These are phyloP conservation scores for Danionella dracula DNA, from an alignment of 2,797 vertebrate species.

Conservation along the genomic window DNA sequence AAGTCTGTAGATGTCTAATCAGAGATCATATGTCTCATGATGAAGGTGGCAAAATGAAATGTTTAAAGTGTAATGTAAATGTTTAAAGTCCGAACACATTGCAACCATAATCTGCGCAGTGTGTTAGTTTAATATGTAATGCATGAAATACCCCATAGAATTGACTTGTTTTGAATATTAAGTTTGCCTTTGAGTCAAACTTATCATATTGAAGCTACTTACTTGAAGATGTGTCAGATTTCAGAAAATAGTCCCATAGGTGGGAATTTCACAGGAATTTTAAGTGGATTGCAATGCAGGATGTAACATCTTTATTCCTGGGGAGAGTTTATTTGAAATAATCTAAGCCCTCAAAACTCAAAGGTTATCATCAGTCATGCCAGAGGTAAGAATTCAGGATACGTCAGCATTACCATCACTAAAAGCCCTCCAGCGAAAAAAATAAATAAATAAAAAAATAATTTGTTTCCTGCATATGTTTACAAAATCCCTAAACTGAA, in stretches of 20 bases:
- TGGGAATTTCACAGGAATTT: conserved; percentile 28
- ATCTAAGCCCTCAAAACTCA: conserved; percentile 21
- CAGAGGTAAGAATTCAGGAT: conserved; percentile 9
- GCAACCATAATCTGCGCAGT: too few relatives aligned
- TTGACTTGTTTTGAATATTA: conserved; percentile 9
- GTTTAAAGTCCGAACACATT: too few relatives aligned
- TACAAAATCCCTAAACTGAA: neutral
- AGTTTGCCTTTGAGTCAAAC: conserved; percentile 14
- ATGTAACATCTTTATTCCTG: conserved; percentile 26
- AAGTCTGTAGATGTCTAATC: too few relatives aligned
- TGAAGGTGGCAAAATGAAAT: too few relatives aligned
- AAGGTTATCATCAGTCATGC: conserved; percentile 8
- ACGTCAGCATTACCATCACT: neutral
- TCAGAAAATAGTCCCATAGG: conserved; percentile 18
- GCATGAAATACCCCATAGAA: conserved; percentile 4
- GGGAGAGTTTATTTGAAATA: conserved; percentile 24
- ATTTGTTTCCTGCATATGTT: neutral
- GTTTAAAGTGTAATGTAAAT: too few relatives aligned
- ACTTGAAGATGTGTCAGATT: conserved; percentile 25
- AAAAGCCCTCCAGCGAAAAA: neutral
- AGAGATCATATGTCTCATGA: too few relatives aligned
- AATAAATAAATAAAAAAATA: too few relatives aligned
- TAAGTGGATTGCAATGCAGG: conserved; percentile 9
- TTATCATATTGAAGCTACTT: conserved; percentile 13
- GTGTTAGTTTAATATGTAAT: too few relatives aligned